Base-by-base conservation (phyloP, 2,797 vertebrate species). In the Pangasius larnaudii region DNA sequence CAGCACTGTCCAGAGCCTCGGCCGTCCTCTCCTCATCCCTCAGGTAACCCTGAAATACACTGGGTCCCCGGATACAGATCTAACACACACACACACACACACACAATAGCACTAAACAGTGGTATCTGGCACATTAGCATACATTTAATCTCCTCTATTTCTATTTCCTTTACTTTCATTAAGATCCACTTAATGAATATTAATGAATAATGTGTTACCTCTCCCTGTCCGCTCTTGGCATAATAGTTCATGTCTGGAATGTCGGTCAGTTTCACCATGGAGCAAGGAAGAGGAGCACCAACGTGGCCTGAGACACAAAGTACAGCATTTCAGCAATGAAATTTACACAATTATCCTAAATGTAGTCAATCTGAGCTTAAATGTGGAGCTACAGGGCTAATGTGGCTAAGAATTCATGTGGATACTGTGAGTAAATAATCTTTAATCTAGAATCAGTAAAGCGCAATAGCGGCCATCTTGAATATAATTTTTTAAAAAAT, bases 221-320 rank as follows among this genome's bases (percentile, higher is more conserved):
- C 96, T 91, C 96, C 96, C 53, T 95, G 93, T 86, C 94, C 94
- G 0, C 95, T 95, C 88, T 95, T 93, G 16, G 95, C 92, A 0
- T 90, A 95, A 91, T 96, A 97, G 88, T 95, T 96, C 96, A 97
- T 96, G 1, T 97, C 96, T 0, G 96, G 95, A 79, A 97, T 96
- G 92, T 97, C 96, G 0, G 93, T 91, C 90, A 97, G 77, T 88
- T 96, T 96, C 91, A 96, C 96, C 93, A 94, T 94, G 85, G 95
- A 92, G 2, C 96, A 96, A 65, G 96, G 96, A 85, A 96, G 88
- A 27, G 96, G 96, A 56, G 96, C 94, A 0, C 96, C 96, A 14
- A 97, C 96, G 2, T 97, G 96, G 88, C 96, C 96, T 97, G 90
- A 83, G 39, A 86, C 22, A 87, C n/a, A 92, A 24, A 58, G 53